phyloP scores from a whole-genome alignment of 1,140 invertebrate species.

The Lerema accius region DNA sequence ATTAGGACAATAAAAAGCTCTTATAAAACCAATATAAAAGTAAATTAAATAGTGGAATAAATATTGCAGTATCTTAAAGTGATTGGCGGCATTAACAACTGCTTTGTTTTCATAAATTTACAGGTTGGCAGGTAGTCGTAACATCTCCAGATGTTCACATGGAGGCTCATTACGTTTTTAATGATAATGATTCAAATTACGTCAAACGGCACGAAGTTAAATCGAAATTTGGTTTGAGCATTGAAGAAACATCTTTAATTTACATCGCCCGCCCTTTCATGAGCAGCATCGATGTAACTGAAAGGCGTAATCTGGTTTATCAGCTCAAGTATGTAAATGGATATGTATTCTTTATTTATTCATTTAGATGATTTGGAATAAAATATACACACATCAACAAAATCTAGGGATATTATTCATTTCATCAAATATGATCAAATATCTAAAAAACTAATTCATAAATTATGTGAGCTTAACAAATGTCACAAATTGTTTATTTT shows the following conservation, averaged over 20 bases:
- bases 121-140: not conserved
- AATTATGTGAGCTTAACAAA: too few relatives aligned
- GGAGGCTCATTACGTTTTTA: not conserved
- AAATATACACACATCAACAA: too few relatives aligned
- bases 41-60: too few relatives aligned
- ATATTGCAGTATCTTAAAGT: too few relatives aligned
- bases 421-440: too few relatives aligned
- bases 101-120: not conserved
- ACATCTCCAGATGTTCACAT: not conserved
- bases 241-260: not conserved
- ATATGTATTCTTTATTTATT: too few relatives aligned
- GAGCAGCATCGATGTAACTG: not conserved
- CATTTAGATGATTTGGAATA: too few relatives aligned
- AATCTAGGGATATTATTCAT: too few relatives aligned
- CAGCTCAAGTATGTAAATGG: not conserved
- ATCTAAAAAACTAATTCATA: too few relatives aligned
- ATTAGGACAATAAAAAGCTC: too few relatives aligned
- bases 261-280: not conserved
- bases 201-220: not conserved
- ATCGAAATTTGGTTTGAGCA: not conserved
- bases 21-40: too few relatives aligned
- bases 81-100: not conserved
- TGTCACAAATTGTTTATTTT: too few relatives aligned
- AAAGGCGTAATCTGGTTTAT: not conserved
- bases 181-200: not conserved